These are phyloP conservation scores for Nemapogon koenigi DNA, from an alignment of 2,888 invertebrate genomes.

Conservation along the genomic window DNA sequence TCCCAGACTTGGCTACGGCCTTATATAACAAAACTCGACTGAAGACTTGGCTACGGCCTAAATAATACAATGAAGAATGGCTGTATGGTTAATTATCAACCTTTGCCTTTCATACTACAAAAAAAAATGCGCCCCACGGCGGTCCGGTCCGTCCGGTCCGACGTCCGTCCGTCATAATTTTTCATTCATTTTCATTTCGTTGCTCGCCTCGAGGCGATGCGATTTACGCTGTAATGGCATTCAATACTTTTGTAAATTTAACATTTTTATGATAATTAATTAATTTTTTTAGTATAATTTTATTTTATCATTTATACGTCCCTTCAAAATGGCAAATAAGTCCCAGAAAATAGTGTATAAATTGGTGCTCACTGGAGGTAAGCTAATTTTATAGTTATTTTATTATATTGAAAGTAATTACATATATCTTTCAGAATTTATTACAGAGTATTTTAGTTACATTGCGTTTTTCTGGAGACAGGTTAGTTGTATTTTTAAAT, in stretches of 20 bases:
- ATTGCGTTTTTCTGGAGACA: constrained; percentile 1
- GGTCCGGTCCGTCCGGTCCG: too few relatives aligned
- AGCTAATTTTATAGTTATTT: constrained; percentile 30
- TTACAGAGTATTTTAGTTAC: not conserved
- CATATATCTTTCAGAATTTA: constrained; percentile 1
- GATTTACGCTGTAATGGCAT: constrained; percentile 52
- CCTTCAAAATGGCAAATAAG: constrained; percentile 54
- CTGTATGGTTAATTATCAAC: too few relatives aligned
- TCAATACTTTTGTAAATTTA: constrained; percentile 48
- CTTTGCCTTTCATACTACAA: too few relatives aligned
- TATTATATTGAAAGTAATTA: not conserved
- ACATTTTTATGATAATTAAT: constrained; percentile 61
- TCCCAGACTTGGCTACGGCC: too few relatives aligned
- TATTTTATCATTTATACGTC: constrained; percentile 26
- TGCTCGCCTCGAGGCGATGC: constrained; percentile 62
- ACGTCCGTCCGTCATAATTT: too few relatives aligned
- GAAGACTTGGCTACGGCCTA: too few relatives aligned
- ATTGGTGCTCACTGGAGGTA: constrained; percentile 90
- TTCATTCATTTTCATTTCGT: constrained; percentile 46
- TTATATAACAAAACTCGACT: too few relatives aligned
- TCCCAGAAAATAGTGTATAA: constrained; percentile 78
- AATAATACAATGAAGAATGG: too few relatives aligned
- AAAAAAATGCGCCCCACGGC: too few relatives aligned
- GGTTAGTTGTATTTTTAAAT: not conserved
- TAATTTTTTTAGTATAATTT: constrained; percentile 46